Conservation (phyloP, 1,140 invertebrate species). For the Drosophila prosaltans region DNA sequence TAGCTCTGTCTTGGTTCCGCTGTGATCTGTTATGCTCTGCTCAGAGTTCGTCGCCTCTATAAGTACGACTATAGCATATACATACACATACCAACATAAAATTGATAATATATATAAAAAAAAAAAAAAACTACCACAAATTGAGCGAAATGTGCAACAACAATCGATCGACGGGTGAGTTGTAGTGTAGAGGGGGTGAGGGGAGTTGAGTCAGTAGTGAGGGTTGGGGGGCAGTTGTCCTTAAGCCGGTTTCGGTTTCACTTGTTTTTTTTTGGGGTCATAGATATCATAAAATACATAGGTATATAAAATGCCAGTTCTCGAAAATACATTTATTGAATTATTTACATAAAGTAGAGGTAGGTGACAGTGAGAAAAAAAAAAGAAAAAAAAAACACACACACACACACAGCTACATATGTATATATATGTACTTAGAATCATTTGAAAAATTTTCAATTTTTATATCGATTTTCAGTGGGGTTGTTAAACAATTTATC, state of each 20-base stretch:
- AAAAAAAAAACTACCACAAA: slow-evolving; percentile 19
- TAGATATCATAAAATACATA: slow-evolving; percentile 69
- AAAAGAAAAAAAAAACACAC: background rate
- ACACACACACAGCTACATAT: background rate
- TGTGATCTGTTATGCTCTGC: slow-evolving; percentile 18
- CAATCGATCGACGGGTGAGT: slow-evolving; percentile 47
- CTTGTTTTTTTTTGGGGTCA: slow-evolving; percentile 52
- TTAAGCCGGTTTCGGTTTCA: slow-evolving; percentile 65
- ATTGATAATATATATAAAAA: background rate
- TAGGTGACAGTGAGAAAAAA: background rate
- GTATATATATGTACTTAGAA: background rate
- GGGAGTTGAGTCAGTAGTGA: background rate
- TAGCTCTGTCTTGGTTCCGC: slow-evolving; percentile 35
- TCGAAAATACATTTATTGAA: background rate
- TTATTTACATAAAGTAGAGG: slow-evolving; percentile 2
- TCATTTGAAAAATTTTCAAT: background rate
- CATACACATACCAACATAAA: background rate
- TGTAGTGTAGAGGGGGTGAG: background rate
- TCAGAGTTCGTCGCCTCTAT: slow-evolving; percentile 60
- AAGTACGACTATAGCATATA: slow-evolving; percentile 7
- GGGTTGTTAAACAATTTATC: slow-evolving; percentile 47
- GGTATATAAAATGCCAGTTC: background rate
- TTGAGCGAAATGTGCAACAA: slow-evolving; percentile 39
- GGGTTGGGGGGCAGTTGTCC: slow-evolving; percentile 41
- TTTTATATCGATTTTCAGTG: background rate